Base-by-base conservation (phyloP, 2,113 vertebrate species). In the Dasypus novemcinctus region DNA sequence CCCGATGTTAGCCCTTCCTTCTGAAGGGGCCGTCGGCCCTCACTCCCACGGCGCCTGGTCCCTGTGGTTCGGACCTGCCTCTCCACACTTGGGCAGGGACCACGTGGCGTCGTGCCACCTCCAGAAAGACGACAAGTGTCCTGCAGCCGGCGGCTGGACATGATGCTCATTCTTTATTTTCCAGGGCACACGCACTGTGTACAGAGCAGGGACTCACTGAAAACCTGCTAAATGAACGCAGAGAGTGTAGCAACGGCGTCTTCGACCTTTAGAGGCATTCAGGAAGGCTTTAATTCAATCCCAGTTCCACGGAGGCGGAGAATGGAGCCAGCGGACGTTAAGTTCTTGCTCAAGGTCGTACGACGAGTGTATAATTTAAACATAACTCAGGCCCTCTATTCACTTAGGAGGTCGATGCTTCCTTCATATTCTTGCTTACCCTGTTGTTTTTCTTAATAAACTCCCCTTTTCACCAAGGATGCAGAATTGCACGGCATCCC, bases 351-450 rank as follows among this genome's bases (percentile, higher is more conserved):
- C 68, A 95, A 95, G 57, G 69, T 63, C 59, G 69, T 75, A 43
- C 87, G 71, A 92, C 23, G 92, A 90, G 89, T 33, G 68, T 86
- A 43, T 78, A 81, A 95, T 93, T 92, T 76, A 7, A 87, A 95
- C 90, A 88, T 91, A 84, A 95, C 49, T 66, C 46, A 88, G 84
- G 31, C 11, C n/a, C 46, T 36, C 80, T 64, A 36, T 81, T 97
- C 95, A 49, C 85, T 88, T 64, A 84, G 54, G 43, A 90, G 86
- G 49, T 79, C 82, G 49, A 59, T 85, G 29, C 25, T 85, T 89
- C 52, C 38, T 81, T 96, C 27, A 69, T 66, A 81, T 64, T 82
- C 46, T 38, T 79, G 14, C 63, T 89, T 66, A 46, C 23, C 1
- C 4, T 79, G 31, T 87, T 78, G 82, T n/a, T 92, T 95, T 90